Evolutionary conservation across 2,113 vertebrate species (phyloP), one percentile per base, ranked within the genome.

Genomic region (Halcyon malimbica): DNA sequence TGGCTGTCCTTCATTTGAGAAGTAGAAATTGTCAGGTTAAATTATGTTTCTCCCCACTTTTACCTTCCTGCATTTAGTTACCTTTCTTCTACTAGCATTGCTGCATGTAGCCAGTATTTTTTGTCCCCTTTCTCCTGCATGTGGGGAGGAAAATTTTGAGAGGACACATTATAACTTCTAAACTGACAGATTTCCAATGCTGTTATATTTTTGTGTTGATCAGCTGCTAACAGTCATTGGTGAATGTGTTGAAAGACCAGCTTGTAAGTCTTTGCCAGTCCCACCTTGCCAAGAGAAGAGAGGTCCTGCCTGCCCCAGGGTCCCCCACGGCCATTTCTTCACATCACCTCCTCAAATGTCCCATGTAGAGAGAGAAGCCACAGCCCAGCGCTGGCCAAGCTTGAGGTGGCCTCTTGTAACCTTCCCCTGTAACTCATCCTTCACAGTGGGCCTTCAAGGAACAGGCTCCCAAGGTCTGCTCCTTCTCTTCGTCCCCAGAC

Each of bases 401-500:
- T 64, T 3, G 2, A 54, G 11, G 21, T 56, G 44, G 59, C 90
- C 86, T 86, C 60, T 83, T 63, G 26, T 75, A 82, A 57, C 86
- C 83, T 37, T 33, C 11, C 21, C 24, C 73, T 68, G 73, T 64
- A 91, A 69, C 80, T 93, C 9, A 2, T 56, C 57, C 57, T 94
- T 39, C 21, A 23, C 65, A 2, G 0, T 0, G 1, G 56, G 51
- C 65, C 78, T 91, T 70, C 26, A 8, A 33, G 48, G 60, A 94
- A 33, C 81, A 84, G 73, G 28, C 69, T 94, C 88, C 51, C 92
- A 42, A 89, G 65, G 57, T 93, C 94, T 94, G 94, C 96, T 91
- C 89, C 92, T 96, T 95, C 91, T 96, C 94, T 96, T 69, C 77
- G 0, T 78, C 76, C 56, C 80, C 88, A 93, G 96, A 96, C 94